These are phyloP conservation scores for Poeciliopsis turrubarensis DNA, from an alignment of 2,113 vertebrate genomes.

Conservation along the genomic window DNA sequence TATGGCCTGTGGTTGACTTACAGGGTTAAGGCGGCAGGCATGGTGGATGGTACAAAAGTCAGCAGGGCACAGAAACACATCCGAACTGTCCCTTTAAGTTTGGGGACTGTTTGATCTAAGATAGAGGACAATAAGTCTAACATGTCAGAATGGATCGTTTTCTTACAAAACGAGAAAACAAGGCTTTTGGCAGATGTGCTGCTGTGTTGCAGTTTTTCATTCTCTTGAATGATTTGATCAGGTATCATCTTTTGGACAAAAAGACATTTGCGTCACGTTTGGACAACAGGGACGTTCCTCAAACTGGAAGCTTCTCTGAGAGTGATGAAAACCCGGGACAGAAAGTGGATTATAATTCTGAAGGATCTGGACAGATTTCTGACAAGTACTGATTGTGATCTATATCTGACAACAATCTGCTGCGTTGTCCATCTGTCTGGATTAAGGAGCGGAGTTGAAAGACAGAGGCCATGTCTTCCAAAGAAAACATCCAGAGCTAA, in stretches of 20 bases:
- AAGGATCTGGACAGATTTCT: not conserved
- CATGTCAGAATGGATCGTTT: no score
- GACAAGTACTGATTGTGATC: not conserved
- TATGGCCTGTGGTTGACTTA: not conserved
- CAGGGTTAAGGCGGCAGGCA: not conserved
- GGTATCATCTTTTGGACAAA: no score
- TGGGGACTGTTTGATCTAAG: no score
- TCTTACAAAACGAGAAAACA: no score
- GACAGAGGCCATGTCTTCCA: not conserved
- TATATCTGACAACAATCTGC: not conserved
- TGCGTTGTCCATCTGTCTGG: not conserved
- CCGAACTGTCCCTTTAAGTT: no score
- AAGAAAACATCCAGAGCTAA: not conserved
- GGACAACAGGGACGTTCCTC: not conserved
- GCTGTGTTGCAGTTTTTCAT: no score
- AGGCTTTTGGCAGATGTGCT: no score
- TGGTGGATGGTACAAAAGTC: not conserved
- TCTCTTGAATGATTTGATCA: no score
- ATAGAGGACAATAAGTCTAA: no score
- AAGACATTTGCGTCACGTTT: no score
- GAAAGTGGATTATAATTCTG: not conserved
- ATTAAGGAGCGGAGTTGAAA: not conserved
- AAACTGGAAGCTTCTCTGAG: not conserved
- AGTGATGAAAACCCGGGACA: not conserved
- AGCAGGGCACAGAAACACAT: not conserved